Evolutionary conservation across 2,888 invertebrate genomes (phyloP).

Genomic region (Athalia cordata): DNA sequence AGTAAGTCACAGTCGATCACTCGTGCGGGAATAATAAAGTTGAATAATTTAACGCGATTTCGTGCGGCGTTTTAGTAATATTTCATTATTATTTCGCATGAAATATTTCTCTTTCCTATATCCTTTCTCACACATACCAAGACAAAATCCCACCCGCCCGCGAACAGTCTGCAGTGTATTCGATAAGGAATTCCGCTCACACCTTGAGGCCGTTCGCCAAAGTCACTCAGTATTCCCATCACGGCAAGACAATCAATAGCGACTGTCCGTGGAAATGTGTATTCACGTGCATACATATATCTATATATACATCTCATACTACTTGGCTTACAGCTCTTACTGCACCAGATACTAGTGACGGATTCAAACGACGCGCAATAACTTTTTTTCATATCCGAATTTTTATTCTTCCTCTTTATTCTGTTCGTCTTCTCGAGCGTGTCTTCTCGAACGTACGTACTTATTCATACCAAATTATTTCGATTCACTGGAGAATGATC

Average conservation of each 20-base stretch:
- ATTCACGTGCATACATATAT: conserved; percentile 53
- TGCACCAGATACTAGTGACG: not conserved
- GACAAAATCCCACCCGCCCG: no score
- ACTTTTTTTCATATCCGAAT: no score
- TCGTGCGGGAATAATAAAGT: no score
- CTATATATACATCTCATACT: not conserved
- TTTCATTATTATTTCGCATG: conserved; percentile 3
- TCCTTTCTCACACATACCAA: not conserved
- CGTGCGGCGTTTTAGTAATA: not conserved
- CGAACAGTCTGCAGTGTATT: not conserved
- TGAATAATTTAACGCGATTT: not conserved
- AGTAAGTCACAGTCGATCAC: no score
- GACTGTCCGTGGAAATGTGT: conserved; percentile 60
- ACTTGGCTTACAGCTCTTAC: conserved; percentile 2
- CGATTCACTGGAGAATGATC: no score
- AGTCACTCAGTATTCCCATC: conserved; percentile 57
- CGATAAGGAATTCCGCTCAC: conserved; percentile 56
- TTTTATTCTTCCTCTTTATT: no score
- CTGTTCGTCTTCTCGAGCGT: no score
- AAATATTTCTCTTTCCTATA: not conserved
- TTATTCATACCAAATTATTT: no score
- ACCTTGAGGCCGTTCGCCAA: conserved; percentile 46
- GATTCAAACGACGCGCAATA: not conserved
- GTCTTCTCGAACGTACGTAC: no score
- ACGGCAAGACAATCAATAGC: conserved; percentile 65